phyloP scores from a whole-genome alignment of 2,888 invertebrate species.

The Microplitis deprimator region DNA sequence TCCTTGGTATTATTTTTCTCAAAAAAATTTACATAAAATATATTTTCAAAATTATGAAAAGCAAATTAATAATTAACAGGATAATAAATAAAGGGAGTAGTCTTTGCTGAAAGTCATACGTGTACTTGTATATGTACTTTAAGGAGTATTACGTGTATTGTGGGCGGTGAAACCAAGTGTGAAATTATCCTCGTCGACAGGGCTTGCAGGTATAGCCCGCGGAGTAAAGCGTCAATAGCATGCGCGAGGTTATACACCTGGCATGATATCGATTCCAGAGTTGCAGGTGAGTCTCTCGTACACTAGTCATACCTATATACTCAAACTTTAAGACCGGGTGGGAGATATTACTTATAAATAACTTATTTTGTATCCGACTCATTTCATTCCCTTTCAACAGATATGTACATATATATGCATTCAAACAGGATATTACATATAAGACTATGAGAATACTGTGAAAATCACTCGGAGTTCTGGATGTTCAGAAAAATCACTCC shows the following conservation, averaged over 20 bases:
- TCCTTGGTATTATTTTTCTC: too few relatives aligned
- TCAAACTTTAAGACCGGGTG: too few relatives aligned
- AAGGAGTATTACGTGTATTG: constrained; percentile 2
- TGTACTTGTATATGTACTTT: not conserved
- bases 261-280: constrained; percentile 39
- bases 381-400: not conserved
- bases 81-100: not conserved
- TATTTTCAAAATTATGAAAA: too few relatives aligned
- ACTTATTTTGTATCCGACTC: not conserved
- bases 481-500: too few relatives aligned
- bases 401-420: not conserved
- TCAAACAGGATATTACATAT: not conserved
- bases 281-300: constrained; percentile 41
- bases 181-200: constrained; percentile 33
- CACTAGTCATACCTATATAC: not conserved
- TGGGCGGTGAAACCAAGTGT: constrained; percentile 37
- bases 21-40: too few relatives aligned
- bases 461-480: too few relatives aligned
- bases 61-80: not conserved
- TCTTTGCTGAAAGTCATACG: not conserved
- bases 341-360: not conserved
- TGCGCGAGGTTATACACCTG: constrained; percentile 40
- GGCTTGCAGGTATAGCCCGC: constrained; percentile 10
- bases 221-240: constrained; percentile 37
- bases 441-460: not conserved